These are phyloP conservation scores for Mythimna impura DNA, from an alignment of 2,888 invertebrate species.

Conservation along the genomic window DNA sequence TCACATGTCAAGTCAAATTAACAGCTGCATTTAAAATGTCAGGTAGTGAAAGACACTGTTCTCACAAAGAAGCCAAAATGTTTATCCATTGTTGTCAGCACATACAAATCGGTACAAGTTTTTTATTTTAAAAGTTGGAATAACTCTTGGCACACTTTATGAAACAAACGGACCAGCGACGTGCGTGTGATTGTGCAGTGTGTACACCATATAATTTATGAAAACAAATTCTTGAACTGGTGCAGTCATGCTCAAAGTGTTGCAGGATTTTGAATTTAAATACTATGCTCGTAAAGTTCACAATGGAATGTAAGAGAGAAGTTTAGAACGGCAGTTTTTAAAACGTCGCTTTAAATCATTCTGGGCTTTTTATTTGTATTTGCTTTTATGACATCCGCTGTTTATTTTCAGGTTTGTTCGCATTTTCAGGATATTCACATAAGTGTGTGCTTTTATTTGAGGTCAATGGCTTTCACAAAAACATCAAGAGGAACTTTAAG, in stretches of 20 bases:
- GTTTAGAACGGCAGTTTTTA: conserved; percentile 30
- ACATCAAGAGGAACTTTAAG: background rate
- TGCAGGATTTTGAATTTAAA: conserved; percentile 13
- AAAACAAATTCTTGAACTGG: conserved; percentile 31
- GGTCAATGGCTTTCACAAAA: conserved; percentile 1
- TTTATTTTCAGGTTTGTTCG: conserved; percentile 24
- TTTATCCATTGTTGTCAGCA: conserved; percentile 18
- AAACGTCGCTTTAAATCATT: conserved; percentile 51
- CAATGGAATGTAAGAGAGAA: background rate
- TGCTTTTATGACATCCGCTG: conserved; percentile 41
- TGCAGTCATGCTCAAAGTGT: conserved; percentile 21
- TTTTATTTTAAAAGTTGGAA: conserved; percentile 7
- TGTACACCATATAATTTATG: conserved; percentile 46
- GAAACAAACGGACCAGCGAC: conserved; percentile 26
- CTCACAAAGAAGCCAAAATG: conserved; percentile 16
- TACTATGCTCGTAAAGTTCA: conserved; percentile 13
- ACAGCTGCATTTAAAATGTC: conserved; percentile 8
- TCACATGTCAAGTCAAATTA: background rate
- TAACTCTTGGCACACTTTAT: conserved; percentile 31
- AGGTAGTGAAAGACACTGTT: conserved; percentile 5
- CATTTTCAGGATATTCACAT: conserved; percentile 15
- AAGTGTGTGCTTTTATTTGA: conserved; percentile 10
- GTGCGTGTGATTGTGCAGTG: conserved; percentile 43
- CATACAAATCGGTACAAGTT: conserved; percentile 27
- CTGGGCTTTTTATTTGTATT: conserved; percentile 45